Conservation (phyloP, 1,140 invertebrate genomes). For the Drosophila pseudoananassae region DNA sequence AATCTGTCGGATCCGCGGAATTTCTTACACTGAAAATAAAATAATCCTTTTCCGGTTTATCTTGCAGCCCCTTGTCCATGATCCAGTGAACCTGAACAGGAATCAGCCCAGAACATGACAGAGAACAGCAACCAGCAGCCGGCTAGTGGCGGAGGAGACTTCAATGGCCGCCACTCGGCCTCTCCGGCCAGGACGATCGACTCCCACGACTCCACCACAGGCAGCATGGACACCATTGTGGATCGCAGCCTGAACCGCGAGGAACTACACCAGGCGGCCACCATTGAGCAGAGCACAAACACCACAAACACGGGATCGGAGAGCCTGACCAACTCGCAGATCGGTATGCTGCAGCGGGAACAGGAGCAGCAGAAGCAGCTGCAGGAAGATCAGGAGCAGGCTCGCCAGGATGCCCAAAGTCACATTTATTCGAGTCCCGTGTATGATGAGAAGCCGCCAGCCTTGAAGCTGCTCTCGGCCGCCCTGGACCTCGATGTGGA, state of each 20-base stretch:
- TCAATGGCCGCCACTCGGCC: slow-evolving; percentile 71
- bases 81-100: slow-evolving; percentile 38
- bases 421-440: slow-evolving; percentile 83
- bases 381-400: slow-evolving; percentile 23
- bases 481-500: slow-evolving; percentile 26
- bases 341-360: slow-evolving; percentile 61
- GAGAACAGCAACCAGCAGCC: slow-evolving; percentile 42
- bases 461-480: slow-evolving; percentile 59
- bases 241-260: slow-evolving; percentile 72
- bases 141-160: slow-evolving; percentile 16
- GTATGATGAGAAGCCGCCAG: slow-evolving; percentile 72
- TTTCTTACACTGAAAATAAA: not conserved
- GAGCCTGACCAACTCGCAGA: slow-evolving; percentile 77
- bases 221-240: slow-evolving; percentile 81
- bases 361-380: slow-evolving; percentile 24
- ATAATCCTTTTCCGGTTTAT: not conserved
- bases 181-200: slow-evolving; percentile 80
- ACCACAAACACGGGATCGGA: slow-evolving; percentile 47
- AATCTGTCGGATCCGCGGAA: not conserved
- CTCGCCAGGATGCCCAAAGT: slow-evolving; percentile 76
- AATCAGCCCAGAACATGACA: slow-evolving; percentile 31
- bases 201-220: slow-evolving; percentile 78
- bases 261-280: slow-evolving; percentile 58
- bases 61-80: slow-evolving; percentile 42
- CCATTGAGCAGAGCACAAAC: slow-evolving; percentile 74